Conservation (phyloP, 2,888 invertebrate genomes). For the Zele albiditarsus region DNA sequence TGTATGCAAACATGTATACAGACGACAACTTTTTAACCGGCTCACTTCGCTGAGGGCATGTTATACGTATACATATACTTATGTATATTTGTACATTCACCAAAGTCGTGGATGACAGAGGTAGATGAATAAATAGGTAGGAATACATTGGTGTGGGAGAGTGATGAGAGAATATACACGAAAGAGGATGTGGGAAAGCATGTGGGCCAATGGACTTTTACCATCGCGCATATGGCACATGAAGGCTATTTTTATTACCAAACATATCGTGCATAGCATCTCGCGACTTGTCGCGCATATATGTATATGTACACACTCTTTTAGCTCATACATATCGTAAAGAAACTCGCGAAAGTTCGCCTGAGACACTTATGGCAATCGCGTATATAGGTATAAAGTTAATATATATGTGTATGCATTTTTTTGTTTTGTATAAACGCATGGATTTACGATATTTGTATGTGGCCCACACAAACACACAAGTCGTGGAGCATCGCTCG, state of each 20-base stretch:
- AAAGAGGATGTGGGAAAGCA: constrained; percentile 49
- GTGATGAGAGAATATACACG: constrained; percentile 16
- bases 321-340: constrained; percentile 28
- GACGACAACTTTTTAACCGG: constrained; percentile 25
- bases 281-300: constrained; percentile 29
- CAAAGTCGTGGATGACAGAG: not conserved
- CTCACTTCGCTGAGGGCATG: not conserved
- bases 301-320: constrained; percentile 26
- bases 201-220: constrained; percentile 61
- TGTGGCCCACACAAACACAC: not conserved
- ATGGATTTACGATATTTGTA: constrained; percentile 31
- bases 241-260: constrained; percentile 61
- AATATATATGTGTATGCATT: not conserved
- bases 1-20: not conserved
- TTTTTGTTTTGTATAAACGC: constrained; percentile 10
- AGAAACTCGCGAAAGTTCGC: constrained; percentile 31
- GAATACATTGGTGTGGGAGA: constrained; percentile 1
- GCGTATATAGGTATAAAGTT: not conserved
- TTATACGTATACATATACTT: not conserved
- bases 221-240: constrained; percentile 57
- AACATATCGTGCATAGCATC: constrained; percentile 43
- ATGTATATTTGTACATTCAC: not conserved
- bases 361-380: constrained; percentile 12
- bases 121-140: constrained; percentile 9
- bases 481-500: too few relatives aligned